Evolutionary conservation across 2,797 vertebrate species (phyloP).

Genomic region (Sebastes jordani): DNA sequence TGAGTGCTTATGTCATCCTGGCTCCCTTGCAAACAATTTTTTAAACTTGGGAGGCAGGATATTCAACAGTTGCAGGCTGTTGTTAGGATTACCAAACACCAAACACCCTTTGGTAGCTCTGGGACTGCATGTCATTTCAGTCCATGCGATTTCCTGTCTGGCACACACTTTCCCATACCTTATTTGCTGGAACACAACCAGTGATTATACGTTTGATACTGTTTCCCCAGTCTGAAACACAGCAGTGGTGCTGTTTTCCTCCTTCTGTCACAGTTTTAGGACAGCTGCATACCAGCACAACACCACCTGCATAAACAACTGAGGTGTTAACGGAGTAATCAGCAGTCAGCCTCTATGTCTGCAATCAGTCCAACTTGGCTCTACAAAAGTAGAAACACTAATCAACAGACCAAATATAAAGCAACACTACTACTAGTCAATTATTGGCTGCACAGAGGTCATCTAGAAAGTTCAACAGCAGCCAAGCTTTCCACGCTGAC

Average conservation of each 20-base stretch:
- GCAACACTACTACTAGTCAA: neutral
- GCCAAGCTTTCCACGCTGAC: slow-evolving; percentile 35
- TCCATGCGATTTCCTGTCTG: slow-evolving; percentile 57
- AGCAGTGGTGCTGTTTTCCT: neutral
- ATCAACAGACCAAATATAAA: neutral
- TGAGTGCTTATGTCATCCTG: slow-evolving; percentile 24
- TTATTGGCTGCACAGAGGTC: neutral
- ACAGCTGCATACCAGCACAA: slow-evolving; percentile 1
- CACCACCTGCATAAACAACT: neutral
- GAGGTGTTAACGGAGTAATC: neutral
- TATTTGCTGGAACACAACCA: slow-evolving; percentile 30
- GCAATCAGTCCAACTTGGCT: neutral
- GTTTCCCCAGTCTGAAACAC: neutral
- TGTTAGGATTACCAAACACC: slow-evolving; percentile 9
- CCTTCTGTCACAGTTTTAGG: neutral
- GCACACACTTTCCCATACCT: slow-evolving; percentile 22
- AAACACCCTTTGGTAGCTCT: slow-evolving; percentile 35
- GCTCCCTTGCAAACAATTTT: slow-evolving; percentile 14
- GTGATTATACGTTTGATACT: slow-evolving; percentile 17
- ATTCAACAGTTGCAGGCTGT: slow-evolving; percentile 35
- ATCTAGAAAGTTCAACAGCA: slow-evolving; percentile 13
- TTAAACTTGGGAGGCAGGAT: slow-evolving; percentile 37
- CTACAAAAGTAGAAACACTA: neutral
- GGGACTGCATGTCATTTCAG: slow-evolving; percentile 23
- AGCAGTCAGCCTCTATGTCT: neutral